Percentiles rank a stretch among this genome's conserved stretches.
These are phyloP conservation scores for Neosilurus hyrtlii DNA, from an alignment of 2,797 vertebrate genomes.

Conservation along the genomic window DNA sequence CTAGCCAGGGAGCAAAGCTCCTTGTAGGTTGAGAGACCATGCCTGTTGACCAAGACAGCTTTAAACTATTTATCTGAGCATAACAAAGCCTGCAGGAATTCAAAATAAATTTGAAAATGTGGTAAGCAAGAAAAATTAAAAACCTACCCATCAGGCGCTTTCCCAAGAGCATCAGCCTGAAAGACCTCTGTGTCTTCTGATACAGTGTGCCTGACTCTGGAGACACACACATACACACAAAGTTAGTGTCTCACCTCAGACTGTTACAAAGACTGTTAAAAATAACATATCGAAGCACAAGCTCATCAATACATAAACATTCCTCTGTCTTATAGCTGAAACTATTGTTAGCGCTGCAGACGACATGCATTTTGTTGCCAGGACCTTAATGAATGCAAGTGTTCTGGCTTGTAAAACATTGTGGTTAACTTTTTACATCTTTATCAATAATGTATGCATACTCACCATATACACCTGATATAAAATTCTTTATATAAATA, in stretches of 20 bases:
- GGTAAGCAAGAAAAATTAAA: neutral
- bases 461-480: neutral
- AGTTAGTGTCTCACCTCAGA: neutral
- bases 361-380: neutral
- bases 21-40: conserved; percentile 94
- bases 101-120: neutral
- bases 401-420: neutral
- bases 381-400: neutral
- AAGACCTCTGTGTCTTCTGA: conserved; percentile 94
- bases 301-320: neutral
- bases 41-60: conserved; percentile 71
- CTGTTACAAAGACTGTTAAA: neutral
- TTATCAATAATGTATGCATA: neutral
- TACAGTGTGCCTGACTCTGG: conserved; percentile 85
- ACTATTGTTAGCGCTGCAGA: neutral
- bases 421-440: neutral
- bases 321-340: neutral
- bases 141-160: conserved; percentile 93
- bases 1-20: conserved; percentile 97
- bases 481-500: neutral
- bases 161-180: conserved; percentile 87
- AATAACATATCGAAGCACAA: neutral
- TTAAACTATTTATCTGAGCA: neutral
- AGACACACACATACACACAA: conserved; percentile 44
- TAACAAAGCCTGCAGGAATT: neutral